Conservation (phyloP, 2,113 vertebrate genomes). For the Natator depressus region DNA sequence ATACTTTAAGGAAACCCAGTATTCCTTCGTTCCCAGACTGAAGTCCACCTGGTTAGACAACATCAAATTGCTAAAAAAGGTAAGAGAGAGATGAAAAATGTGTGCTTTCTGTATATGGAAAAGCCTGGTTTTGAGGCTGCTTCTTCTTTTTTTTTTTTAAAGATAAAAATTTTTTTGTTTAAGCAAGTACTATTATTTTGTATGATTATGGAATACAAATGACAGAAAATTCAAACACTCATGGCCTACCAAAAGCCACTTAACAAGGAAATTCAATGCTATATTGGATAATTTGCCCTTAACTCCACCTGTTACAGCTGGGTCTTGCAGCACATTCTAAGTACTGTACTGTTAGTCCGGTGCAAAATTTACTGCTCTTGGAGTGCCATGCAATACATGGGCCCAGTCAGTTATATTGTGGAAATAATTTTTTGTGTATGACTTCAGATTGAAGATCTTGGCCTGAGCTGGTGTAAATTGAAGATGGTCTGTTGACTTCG, state of each 20-base stretch:
- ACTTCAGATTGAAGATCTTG: neutral
- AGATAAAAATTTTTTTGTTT: neutral
- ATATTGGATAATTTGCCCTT: neutral
- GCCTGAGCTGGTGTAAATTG: neutral
- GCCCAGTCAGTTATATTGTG: neutral
- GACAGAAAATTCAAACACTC: neutral
- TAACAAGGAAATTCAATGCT: neutral
- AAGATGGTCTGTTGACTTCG: neutral
- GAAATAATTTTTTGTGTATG: neutral
- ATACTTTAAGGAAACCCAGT: slow-evolving; percentile 91
- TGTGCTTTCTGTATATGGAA: neutral
- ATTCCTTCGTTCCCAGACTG: slow-evolving; percentile 88
- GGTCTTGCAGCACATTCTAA: neutral
- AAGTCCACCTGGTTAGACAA: slow-evolving; percentile 91
- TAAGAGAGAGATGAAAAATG: slow-evolving; percentile 36
- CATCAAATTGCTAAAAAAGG: slow-evolving; percentile 91
- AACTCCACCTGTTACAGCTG: neutral
- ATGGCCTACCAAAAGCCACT: neutral
- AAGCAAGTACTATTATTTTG: neutral
- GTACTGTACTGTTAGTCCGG: neutral
- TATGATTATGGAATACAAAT: neutral
- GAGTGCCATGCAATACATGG: neutral
- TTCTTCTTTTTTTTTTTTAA: neutral
- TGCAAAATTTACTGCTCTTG: neutral
- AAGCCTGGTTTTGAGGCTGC: neutral